Conservation (phyloP, 2,113 vertebrate species). For the Pluvialis apricaria region DNA sequence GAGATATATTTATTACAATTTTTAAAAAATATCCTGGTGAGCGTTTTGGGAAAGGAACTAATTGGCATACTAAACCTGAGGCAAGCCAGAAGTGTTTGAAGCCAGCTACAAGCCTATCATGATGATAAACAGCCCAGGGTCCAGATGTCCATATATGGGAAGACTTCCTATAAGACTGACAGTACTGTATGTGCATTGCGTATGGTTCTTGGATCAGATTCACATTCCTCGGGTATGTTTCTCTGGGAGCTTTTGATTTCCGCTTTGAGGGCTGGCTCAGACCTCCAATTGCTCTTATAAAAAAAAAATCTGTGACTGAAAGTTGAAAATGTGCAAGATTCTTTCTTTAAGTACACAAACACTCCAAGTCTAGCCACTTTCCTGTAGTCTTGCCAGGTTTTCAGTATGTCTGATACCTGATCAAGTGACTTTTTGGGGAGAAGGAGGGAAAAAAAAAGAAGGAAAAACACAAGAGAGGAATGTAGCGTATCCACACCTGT, state of each 20-base stretch:
- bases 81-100: slow-evolving; percentile 42
- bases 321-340: slow-evolving; percentile 89
- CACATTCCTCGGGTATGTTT: slow-evolving; percentile 87
- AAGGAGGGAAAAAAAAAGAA: slow-evolving; percentile 3
- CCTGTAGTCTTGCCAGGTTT: slow-evolving; percentile 85
- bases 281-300: slow-evolving; percentile 83
- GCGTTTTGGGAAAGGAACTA: slow-evolving; percentile 49
- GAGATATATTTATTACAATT: slow-evolving; percentile 59
- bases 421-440: slow-evolving; percentile 72
- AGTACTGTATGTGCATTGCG: slow-evolving; percentile 76
- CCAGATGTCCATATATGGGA: slow-evolving; percentile 86
- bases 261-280: slow-evolving; percentile 87
- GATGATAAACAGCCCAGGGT: slow-evolving; percentile 67
- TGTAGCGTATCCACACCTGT: slow-evolving; percentile 80
- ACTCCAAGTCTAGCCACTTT: slow-evolving; percentile 91
- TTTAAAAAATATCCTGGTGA: slow-evolving; percentile 58
- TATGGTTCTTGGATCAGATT: slow-evolving; percentile 84
- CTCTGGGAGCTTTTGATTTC: slow-evolving; percentile 95
- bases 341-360: slow-evolving; percentile 90
- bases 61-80: slow-evolving; percentile 47
- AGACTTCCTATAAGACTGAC: slow-evolving; percentile 84
- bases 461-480: slow-evolving; percentile 77
- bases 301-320: slow-evolving; percentile 79
- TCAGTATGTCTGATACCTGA: slow-evolving; percentile 84
- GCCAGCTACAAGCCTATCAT: slow-evolving; percentile 28